phyloP scores from a whole-genome alignment of 2,113 vertebrate species.

The Turdus rufiventris region DNA sequence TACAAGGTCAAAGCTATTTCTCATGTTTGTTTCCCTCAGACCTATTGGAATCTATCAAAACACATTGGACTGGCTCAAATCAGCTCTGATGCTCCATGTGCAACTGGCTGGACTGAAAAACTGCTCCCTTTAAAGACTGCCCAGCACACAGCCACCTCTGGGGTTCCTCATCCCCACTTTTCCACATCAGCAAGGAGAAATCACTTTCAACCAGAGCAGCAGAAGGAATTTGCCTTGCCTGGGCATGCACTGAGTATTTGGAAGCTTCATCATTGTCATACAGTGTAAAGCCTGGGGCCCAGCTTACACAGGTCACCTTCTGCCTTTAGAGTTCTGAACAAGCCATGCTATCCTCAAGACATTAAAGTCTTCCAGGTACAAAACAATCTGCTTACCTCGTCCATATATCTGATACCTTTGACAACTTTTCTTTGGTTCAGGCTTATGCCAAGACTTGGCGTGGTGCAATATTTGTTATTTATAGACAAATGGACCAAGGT shows the following conservation, averaged over 20 bases:
- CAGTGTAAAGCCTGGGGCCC: neutral
- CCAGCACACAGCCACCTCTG: neutral
- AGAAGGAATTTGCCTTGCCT: neutral
- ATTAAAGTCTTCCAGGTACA: neutral
- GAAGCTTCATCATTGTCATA: neutral
- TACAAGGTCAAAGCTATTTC: neutral
- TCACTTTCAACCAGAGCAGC: neutral
- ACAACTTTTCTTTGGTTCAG: neutral
- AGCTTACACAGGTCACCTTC: neutral
- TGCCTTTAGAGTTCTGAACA: neutral
- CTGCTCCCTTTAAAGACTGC: neutral
- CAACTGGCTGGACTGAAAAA: fast-evolving
- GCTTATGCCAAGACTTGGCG: neutral
- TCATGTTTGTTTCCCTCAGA: neutral
- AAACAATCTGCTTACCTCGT: neutral
- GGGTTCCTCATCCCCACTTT: neutral
- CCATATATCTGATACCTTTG: neutral
- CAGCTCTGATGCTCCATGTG: neutral
- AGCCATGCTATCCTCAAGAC: neutral
- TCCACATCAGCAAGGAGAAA: neutral
- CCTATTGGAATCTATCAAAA: neutral
- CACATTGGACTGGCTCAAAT: neutral
- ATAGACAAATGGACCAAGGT: neutral
- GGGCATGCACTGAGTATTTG: neutral
- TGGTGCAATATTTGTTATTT: neutral